phyloP scores from a whole-genome alignment of 2,888 invertebrate genomes.

The Nasonia oneida region DNA sequence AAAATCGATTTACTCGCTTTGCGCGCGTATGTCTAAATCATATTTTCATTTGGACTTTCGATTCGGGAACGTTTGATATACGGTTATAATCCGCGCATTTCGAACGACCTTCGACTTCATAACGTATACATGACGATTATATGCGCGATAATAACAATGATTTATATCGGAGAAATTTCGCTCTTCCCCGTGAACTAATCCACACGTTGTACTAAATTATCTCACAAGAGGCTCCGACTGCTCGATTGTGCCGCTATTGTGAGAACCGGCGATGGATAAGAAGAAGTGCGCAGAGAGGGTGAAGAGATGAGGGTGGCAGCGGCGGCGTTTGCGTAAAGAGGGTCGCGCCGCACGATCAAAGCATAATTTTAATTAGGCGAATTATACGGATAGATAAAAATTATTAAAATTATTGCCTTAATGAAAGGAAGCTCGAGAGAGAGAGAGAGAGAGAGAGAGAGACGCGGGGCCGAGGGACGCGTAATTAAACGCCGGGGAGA shows the following conservation, averaged over 20 bases:
- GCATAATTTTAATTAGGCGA: slow-evolving; percentile 79
- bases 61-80: neutral
- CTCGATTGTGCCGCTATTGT: neutral
- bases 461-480: slow-evolving; percentile 71
- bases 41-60: slow-evolving; percentile 24
- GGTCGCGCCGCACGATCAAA: slow-evolving; percentile 73
- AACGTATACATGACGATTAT: too few relatives aligned
- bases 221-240: neutral
- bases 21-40: neutral
- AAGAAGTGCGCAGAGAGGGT: slow-evolving; percentile 2
- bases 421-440: slow-evolving; percentile 76
- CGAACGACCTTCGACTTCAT: neutral
- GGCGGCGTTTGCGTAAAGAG: slow-evolving; percentile 45
- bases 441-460: slow-evolving; percentile 35
- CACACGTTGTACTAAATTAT: neutral
- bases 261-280: neutral
- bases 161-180: too few relatives aligned
- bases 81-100: neutral
- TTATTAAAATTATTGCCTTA: slow-evolving; percentile 80
- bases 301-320: slow-evolving; percentile 11
- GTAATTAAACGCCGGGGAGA: slow-evolving; percentile 77
- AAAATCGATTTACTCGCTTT: neutral
- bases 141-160: too few relatives aligned
- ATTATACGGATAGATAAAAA: slow-evolving; percentile 79
- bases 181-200: neutral